Evolutionary conservation across 2,797 vertebrate genomes (phyloP), one percentile per base, ranked within the genome.

Genomic region (Gobionotothen gibberifrons): DNA sequence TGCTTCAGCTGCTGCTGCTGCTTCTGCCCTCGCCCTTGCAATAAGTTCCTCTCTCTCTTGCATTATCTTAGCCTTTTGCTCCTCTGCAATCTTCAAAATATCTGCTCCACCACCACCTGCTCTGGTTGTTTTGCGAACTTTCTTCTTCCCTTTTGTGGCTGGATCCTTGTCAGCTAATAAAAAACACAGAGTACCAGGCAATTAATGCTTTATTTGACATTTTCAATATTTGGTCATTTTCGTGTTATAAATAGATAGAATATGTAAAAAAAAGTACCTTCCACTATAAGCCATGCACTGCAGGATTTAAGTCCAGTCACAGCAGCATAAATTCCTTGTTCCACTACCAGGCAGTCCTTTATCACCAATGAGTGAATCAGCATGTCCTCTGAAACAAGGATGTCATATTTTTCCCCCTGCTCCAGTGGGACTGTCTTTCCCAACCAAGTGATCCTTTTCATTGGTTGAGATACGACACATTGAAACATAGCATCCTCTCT

Each of bases 271-370:
- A 60, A 64, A 88, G 74, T 91, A 98, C 97, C 86, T 90, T 96
- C 95, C 9, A 98, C 94, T 29, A 96, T 58, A 43, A 98, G 95
- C 96, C 96, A 98, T 74, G 96, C 95, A 1, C 86, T 97, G 69
- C 95, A 96, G 49, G 93, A 92, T 9, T 91, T 85, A 1, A 94
- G 86, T 32, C 96, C 96, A 0, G 84, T 89, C 39, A 88, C 77
- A 2, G 97, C 94, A 0, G 95, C 89, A 68, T 96, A 98, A 74
- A 96, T 95, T 36, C 97, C 97, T 3, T 90, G 95, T 90, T 97
- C 97, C 56, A 95, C 78, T 29, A 89, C 76, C 60, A 46, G 66
- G 11, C 88, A 92, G 1, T 95, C 94, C 65, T 93, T 96, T 48
- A 97, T 87, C 52, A 95, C 65, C 85, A 97, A 85, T 71, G 76